Conservation (phyloP, 2,113 vertebrate species). For the Phrynosoma blainvillii region DNA sequence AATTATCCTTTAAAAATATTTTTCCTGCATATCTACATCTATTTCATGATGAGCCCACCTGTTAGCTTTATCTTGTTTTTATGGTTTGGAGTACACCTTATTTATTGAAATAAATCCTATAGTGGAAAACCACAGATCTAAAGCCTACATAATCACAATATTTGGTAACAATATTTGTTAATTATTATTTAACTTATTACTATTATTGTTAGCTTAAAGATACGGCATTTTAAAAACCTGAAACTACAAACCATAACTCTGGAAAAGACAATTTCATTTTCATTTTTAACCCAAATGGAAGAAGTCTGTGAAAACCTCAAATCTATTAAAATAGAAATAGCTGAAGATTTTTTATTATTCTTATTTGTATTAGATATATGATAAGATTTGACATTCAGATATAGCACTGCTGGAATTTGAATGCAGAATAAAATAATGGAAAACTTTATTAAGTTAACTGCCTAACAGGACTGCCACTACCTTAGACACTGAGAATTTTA, state of each 20-base stretch:
- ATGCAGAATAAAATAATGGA: neutral
- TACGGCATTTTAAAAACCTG: neutral
- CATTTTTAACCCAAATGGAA: neutral
- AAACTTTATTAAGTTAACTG: neutral
- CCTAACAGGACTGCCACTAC: neutral
- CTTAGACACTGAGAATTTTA: neutral
- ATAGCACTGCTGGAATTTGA: neutral
- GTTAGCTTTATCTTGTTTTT: neutral
- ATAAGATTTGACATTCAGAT: neutral
- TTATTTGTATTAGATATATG: neutral
- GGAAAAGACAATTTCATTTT: neutral
- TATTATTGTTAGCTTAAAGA: conserved; percentile 10
- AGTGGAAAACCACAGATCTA: neutral
- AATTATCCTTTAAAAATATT: neutral
- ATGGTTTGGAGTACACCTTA: neutral
- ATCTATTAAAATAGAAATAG: neutral
- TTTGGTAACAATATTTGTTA: neutral
- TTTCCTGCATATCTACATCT: neutral
- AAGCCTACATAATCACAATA: neutral
- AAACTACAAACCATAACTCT: neutral
- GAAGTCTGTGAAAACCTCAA: neutral
- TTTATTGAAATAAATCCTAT: neutral
- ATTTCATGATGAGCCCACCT: neutral
- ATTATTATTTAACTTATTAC: neutral
- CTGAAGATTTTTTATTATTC: neutral